Evolutionary conservation across 2,888 invertebrate species (phyloP).

Genomic region (Capitulum mitella): DNA sequence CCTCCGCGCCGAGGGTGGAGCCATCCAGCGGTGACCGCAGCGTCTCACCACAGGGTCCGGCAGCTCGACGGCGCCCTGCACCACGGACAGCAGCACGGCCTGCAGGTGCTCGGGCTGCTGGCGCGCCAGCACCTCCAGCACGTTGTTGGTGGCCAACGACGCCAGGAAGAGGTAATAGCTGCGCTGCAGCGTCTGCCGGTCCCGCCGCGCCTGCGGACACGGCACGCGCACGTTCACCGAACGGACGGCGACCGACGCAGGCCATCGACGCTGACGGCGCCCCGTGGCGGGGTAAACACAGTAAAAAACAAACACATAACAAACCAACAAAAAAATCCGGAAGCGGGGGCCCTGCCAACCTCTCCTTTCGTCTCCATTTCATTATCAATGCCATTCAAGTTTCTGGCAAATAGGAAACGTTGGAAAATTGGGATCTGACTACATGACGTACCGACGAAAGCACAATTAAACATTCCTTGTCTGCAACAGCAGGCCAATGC

Average conservation of each 20-base stretch:
- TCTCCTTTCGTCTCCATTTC: too few relatives aligned
- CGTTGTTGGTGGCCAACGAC: slow-evolving; percentile 47
- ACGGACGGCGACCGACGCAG: not conserved
- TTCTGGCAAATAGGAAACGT: too few relatives aligned
- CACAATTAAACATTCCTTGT: too few relatives aligned
- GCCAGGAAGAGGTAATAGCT: slow-evolving; percentile 49
- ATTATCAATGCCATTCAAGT: too few relatives aligned
- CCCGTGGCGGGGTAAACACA: too few relatives aligned
- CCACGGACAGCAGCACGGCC: slow-evolving; percentile 46
- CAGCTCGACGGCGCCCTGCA: slow-evolving; percentile 49
- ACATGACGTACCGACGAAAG: too few relatives aligned
- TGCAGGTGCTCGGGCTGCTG: slow-evolving; percentile 37
- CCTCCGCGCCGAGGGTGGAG: too few relatives aligned
- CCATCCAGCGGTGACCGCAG: not conserved
- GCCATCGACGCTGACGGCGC: not conserved
- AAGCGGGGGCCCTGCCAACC: too few relatives aligned
- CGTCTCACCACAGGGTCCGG: slow-evolving; percentile 41
- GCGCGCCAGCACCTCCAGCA: slow-evolving; percentile 45
- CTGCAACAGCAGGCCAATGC: too few relatives aligned
- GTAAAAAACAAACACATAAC: too few relatives aligned
- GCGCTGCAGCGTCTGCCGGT: slow-evolving; percentile 47
- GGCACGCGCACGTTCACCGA: not conserved
- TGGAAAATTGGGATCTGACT: too few relatives aligned
- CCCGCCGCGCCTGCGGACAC: slow-evolving; percentile 42
- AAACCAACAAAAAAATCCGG: too few relatives aligned